Evolutionary conservation across 2,797 vertebrate species (phyloP).

Genomic region (Sarcoramphus papa): DNA sequence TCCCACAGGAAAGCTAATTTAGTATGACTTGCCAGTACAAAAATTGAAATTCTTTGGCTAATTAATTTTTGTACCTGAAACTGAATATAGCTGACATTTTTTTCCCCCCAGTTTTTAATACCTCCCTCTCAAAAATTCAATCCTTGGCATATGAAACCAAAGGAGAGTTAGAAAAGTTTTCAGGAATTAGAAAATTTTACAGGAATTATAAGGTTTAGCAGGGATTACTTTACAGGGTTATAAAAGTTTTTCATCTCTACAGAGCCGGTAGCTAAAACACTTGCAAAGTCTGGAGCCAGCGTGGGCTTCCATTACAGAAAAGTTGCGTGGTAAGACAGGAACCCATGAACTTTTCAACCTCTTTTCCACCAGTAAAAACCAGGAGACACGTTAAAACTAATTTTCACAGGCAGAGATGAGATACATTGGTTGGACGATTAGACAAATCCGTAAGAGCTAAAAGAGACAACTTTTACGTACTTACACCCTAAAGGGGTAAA

Average conservation of each 20-base stretch:
- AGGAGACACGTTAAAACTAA: fast-evolving
- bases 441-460: background rate
- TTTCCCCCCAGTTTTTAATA: background rate
- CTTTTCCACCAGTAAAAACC: background rate
- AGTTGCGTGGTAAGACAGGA: background rate
- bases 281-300: background rate
- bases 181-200: background rate
- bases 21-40: background rate
- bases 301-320: background rate
- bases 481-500: background rate
- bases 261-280: background rate
- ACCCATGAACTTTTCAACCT: background rate
- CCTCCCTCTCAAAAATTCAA: background rate
- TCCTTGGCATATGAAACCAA: background rate
- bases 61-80: slow-evolving; percentile 50
- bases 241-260: background rate
- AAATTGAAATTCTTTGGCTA: slow-evolving; percentile 44
- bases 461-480: background rate
- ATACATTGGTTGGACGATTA: fast-evolving
- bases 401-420: background rate
- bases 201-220: background rate
- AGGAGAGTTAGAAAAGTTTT: background rate
- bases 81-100: background rate
- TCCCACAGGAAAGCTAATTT: slow-evolving; percentile 49
- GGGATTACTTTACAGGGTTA: background rate